Evolutionary conservation across 1,140 invertebrate species (phyloP).

Genomic region (Monomorium pharaonis): DNA sequence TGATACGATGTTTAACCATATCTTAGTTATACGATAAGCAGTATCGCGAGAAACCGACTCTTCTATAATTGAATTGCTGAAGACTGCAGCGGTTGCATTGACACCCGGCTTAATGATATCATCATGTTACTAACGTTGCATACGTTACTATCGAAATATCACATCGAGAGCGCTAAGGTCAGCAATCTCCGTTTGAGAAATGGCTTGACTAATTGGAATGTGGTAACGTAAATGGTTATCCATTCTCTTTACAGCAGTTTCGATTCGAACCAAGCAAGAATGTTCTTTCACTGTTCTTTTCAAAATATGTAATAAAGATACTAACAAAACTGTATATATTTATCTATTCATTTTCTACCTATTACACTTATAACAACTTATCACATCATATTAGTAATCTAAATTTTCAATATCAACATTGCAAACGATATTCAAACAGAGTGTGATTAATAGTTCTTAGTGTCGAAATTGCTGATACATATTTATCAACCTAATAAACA

Average conservation of each 20-base stretch:
- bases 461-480: neutral
- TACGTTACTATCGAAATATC: conserved; percentile 40
- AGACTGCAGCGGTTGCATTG: neutral
- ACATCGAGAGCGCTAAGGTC: neutral
- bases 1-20: conserved; percentile 21
- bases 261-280: neutral
- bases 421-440: conserved; percentile 11
- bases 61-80: conserved; percentile 9
- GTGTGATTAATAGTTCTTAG: conserved; percentile 20
- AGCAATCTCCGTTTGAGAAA: conserved; percentile 13
- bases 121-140: conserved; percentile 3
- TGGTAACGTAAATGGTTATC: conserved; percentile 11
- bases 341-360: neutral
- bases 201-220: conserved; percentile 25
- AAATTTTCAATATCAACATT: neutral
- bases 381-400: neutral
- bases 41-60: neutral
- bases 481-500: conserved; percentile 2
- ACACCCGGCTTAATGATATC: conserved; percentile 29
- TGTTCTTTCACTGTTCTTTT: neutral
- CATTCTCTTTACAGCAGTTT: neutral
- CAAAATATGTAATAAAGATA: neutral
- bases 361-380: neutral
- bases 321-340: neutral
- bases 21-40: conserved; percentile 18